Percentiles rank a stretch among this genome's conserved stretches.
These are phyloP conservation scores for Melanchra persicariae DNA, from an alignment of 2,888 invertebrate genomes.

Conservation along the genomic window DNA sequence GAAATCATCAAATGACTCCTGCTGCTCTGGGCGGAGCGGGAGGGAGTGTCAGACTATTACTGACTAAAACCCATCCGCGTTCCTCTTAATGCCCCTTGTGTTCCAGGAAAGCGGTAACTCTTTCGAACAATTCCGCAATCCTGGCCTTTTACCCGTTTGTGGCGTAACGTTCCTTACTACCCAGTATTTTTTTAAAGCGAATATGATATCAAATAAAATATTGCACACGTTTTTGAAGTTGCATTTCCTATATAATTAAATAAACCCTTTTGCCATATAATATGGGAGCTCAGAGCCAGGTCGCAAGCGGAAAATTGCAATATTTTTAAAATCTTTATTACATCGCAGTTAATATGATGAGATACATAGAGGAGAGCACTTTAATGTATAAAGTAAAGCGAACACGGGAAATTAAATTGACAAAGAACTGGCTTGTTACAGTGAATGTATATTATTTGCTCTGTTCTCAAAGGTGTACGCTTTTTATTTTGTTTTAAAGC, in stretches of 20 bases:
- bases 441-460: conserved; percentile 33
- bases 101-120: too few species aligned
- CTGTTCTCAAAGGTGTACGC: conserved; percentile 14
- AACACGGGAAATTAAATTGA: conserved; percentile 74
- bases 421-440: conserved; percentile 65
- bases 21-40: too few species aligned
- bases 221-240: neutral
- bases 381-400: conserved; percentile 50
- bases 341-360: conserved; percentile 72
- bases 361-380: conserved; percentile 64
- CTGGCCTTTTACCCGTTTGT: neutral
- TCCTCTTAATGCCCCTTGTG: too few species aligned
- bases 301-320: conserved; percentile 70
- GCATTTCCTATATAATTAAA: conserved; percentile 23
- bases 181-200: neutral
- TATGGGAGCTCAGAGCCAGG: conserved; percentile 44
- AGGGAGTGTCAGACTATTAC: too few species aligned
- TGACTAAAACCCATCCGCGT: too few species aligned
- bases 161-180: too few species aligned
- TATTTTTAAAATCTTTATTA: conserved; percentile 73
- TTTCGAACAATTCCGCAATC: too few species aligned
- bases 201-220: conserved; percentile 14
- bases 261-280: conserved; percentile 36
- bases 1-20: too few species aligned
- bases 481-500: conserved; percentile 37